Conservation (phyloP, 1,140 invertebrate genomes). For the Papilio helenus region DNA sequence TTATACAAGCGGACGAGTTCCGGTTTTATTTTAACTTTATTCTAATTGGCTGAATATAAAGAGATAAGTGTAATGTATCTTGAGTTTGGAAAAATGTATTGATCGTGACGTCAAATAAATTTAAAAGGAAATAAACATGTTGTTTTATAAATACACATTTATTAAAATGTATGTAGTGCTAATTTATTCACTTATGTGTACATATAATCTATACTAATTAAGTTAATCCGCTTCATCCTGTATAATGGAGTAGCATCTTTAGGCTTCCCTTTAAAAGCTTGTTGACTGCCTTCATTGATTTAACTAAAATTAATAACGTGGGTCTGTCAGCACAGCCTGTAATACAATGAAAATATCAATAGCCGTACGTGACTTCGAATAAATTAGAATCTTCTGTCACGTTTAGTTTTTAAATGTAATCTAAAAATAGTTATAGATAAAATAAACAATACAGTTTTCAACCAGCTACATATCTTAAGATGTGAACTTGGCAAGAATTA, state of each 20-base stretch:
- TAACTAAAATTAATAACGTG: background rate
- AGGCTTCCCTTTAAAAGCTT: background rate
- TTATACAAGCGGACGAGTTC: background rate
- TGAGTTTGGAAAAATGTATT: no score
- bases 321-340: background rate
- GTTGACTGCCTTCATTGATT: slow-evolving; percentile 7
- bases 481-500: no score
- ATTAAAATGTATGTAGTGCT: no score
- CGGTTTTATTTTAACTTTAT: background rate
- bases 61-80: no score
- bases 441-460: no score
- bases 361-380: background rate
- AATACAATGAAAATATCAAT: background rate
- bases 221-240: background rate
- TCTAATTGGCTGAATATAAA: background rate
- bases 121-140: background rate
- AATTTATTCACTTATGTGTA: no score
- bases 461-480: no score
- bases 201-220: background rate
- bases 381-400: background rate
- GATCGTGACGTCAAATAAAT: no score
- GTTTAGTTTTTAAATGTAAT: background rate
- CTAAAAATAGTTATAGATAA: background rate
- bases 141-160: background rate
- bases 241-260: background rate